Conservation (phyloP, 2,797 vertebrate species). For the Gephyroberyx darwinii region DNA sequence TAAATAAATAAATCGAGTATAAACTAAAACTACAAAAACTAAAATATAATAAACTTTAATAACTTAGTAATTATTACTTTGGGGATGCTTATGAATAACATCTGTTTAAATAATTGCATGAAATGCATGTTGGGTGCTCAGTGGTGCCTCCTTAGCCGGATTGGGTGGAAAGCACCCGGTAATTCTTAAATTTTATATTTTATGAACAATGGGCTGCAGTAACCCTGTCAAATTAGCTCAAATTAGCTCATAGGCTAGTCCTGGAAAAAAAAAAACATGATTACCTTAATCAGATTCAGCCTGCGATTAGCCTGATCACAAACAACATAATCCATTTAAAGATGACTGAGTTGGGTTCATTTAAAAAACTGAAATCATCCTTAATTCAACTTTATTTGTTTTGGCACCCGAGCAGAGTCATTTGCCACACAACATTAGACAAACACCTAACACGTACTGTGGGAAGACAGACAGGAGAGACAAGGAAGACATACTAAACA, state of each 20-base stretch:
- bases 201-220: constrained; percentile 26
- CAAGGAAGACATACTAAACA: background rate
- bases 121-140: constrained; percentile 14
- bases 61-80: constrained; percentile 27
- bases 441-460: background rate
- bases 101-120: constrained; percentile 1
- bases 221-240: constrained; percentile 23
- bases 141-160: background rate
- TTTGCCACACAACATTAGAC: constrained; percentile 38
- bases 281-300: constrained; percentile 43
- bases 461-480: constrained; percentile 10
- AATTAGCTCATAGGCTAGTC: constrained; percentile 24
- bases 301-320: constrained; percentile 39
- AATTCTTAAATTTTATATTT: constrained; percentile 25
- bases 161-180: constrained; percentile 3
- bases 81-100: background rate
- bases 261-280: constrained; percentile 40
- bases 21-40: too few species aligned
- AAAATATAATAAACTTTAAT: too few species aligned
- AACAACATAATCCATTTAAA: constrained; percentile 49
- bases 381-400: constrained; percentile 44
- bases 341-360: constrained; percentile 34
- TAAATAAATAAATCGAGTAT: too few species aligned
- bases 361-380: constrained; percentile 44
- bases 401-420: constrained; percentile 8